These are phyloP conservation scores for Lepilemur septentrionalis DNA, from an alignment of 2,797 vertebrate species.

Conservation along the genomic window DNA sequence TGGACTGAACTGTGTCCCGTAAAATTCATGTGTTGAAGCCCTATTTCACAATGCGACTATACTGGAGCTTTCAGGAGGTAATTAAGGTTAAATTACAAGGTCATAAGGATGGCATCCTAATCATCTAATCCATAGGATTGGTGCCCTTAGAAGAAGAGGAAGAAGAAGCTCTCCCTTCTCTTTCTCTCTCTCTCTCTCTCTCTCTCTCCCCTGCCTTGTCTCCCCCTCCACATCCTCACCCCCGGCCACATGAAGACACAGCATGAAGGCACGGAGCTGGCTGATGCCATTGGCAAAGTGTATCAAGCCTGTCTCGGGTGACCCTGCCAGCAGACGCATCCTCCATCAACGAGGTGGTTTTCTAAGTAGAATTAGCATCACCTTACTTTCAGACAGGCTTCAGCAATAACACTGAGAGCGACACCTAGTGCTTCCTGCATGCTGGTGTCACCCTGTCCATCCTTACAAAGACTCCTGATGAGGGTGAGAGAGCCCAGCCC, in stretches of 20 bases:
- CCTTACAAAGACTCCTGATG: not conserved
- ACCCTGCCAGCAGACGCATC: not conserved
- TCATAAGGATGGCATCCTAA: not conserved
- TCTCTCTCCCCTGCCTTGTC: fast-evolving
- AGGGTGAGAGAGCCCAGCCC: not conserved
- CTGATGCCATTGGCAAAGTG: not conserved
- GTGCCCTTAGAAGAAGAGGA: not conserved
- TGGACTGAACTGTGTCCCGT: not conserved
- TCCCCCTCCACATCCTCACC: not conserved
- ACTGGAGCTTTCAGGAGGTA: not conserved
- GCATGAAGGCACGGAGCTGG: not conserved
- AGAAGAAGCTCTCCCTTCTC: not conserved
- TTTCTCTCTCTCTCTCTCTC: not conserved
- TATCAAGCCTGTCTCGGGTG: not conserved
- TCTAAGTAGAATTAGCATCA: not conserved
- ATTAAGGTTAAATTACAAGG: not conserved
- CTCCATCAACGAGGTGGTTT: not conserved
- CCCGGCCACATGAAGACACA: not conserved
- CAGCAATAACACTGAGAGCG: not conserved
- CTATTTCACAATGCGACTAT: not conserved
- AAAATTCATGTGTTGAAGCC: not conserved
- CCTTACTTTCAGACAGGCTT: not conserved
- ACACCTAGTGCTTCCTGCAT: not conserved
- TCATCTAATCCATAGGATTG: not conserved
- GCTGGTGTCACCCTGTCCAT: too few species aligned